Evolutionary conservation across 2,797 vertebrate species (phyloP).

Genomic region (Platyrinchus mystaceus): DNA sequence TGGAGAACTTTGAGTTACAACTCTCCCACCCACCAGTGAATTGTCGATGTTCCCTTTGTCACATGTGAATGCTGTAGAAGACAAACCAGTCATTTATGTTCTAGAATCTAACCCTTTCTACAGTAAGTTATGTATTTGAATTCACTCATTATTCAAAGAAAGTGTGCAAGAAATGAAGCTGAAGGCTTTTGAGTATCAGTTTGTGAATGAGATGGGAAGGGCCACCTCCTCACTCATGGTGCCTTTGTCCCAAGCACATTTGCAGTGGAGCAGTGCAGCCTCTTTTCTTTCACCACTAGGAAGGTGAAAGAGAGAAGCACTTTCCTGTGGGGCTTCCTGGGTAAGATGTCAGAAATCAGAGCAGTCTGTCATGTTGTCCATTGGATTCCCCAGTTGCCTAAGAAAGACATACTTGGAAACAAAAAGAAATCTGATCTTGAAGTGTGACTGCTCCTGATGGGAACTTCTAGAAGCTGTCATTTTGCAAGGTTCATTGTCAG

Average conservation of each 20-base stretch:
- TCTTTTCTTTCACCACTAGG: not conserved
- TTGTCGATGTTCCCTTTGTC: not conserved
- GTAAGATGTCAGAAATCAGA: not conserved
- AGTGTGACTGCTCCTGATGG: not conserved
- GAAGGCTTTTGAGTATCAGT: not conserved
- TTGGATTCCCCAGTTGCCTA: not conserved
- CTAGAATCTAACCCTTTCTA: not conserved
- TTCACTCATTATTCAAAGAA: not conserved
- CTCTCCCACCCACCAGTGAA: accelerated
- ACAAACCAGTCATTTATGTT: not conserved
- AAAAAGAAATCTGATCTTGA: not conserved
- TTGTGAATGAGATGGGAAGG: not conserved
- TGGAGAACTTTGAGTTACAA: not conserved
- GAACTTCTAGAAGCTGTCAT: not conserved
- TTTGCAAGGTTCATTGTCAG: not conserved
- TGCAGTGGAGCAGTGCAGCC: not conserved
- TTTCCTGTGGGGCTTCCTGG: not conserved
- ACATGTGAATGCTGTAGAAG: not conserved
- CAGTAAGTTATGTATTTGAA: not conserved
- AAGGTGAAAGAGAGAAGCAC: not conserved
- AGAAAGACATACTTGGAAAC: not conserved
- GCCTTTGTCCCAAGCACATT: accelerated
- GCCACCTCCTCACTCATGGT: not conserved
- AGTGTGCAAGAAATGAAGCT: not conserved
- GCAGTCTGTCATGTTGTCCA: not conserved